Evolutionary conservation across 2,888 invertebrate species (phyloP), one percentile per base, ranked within the genome.

Genomic region (Ennomos erosarius): DNA sequence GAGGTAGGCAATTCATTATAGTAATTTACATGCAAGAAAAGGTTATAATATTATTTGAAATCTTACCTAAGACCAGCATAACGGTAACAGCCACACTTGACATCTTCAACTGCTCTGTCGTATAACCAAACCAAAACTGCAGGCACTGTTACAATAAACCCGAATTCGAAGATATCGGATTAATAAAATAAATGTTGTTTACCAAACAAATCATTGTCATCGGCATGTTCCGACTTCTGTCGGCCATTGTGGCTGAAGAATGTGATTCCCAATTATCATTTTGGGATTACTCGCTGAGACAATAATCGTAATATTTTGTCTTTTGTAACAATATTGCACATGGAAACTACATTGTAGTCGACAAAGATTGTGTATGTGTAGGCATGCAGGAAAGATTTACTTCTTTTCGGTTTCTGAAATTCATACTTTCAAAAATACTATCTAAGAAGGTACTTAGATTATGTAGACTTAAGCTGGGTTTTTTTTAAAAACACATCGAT

Each of bases 141-240:
- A 10, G 26, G 43, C 13, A 37, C 33, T 11, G 8, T 16, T 26
- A 46, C 49, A n/a, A n/a, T n/a, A n/a, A n/a, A 26, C n/a, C 37
- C 43, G 9, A 40, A 46, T 50, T 36, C 26, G 36, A 56, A 50
- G 45, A 50, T 48, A 48, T 37, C 50, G 11, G 16, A 11, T 34
- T 9, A 43, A 55, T 39, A 51, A 52, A 60, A 55, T 47, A 48
- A 37, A 26, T 26, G 10, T 10, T 60, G 38, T 55, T 60, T 60
- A 48, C n/a, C 10, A 60, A 55, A 60, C 55, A 51, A 12, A 35
- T 11, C 51, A 60, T 51, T 51, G 55, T 46, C 36, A 39, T 35
- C 38, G 42, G n/a, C 8, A 38, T 49, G 35, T 26, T 10, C 33
- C 4, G 26, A 37, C 42, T 26, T 10, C 33, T 8, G 26, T 42